These are phyloP conservation scores for Burhinus bistriatus DNA, from an alignment of 2,113 vertebrate species.

Conservation along the genomic window DNA sequence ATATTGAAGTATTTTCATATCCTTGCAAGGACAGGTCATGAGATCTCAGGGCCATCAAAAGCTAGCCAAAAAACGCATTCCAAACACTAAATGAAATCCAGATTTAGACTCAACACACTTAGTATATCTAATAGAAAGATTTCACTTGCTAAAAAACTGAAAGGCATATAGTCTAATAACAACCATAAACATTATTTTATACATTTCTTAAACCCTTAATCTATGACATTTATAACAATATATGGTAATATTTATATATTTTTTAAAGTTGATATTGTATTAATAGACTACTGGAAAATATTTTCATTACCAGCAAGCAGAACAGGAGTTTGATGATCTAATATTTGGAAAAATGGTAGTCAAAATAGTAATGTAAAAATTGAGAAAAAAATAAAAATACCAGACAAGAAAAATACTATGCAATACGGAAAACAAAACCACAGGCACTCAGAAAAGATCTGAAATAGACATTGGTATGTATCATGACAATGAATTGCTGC, in stretches of 20 bases:
- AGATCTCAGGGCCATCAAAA: neutral
- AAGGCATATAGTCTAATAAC: neutral
- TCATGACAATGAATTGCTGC: neutral
- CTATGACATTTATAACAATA: neutral
- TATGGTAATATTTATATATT: neutral
- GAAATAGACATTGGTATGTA: neutral
- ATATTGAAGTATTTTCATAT: neutral
- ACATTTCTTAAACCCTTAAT: neutral
- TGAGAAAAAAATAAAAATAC: neutral
- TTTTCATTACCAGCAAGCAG: neutral
- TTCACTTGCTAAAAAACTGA: neutral
- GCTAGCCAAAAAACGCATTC: slow-evolving; percentile 30
- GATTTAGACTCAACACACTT: neutral
- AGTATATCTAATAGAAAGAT: neutral
- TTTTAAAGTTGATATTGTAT: neutral
- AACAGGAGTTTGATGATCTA: neutral
- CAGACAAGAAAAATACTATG: neutral
- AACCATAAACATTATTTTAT: neutral
- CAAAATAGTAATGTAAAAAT: neutral
- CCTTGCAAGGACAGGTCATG: slow-evolving; percentile 52
- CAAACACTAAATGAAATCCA: slow-evolving; percentile 49
- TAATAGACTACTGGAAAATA: neutral
- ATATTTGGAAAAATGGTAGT: neutral
- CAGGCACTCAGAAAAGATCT: neutral
- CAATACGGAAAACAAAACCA: neutral